Conservation (phyloP, 2,113 vertebrate genomes). For the Gymnarchus niloticus region DNA sequence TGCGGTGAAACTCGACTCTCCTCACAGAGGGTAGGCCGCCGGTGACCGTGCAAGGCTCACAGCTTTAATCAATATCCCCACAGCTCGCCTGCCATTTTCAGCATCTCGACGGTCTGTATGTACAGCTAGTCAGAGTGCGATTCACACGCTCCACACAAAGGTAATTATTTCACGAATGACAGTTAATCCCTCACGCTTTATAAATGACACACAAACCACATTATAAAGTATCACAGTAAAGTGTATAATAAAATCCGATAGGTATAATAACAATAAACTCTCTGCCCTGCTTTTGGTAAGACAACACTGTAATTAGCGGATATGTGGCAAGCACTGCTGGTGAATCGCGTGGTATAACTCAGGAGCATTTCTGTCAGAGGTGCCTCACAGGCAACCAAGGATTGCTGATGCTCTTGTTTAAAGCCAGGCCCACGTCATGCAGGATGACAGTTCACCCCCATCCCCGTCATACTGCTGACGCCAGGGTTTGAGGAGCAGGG, state of each 20-base stretch:
- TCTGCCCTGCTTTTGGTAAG: not conserved
- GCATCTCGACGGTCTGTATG: not conserved
- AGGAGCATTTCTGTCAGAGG: not conserved
- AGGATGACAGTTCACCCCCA: slow-evolving; percentile 24
- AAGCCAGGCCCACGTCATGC: slow-evolving; percentile 24
- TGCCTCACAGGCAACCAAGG: not conserved
- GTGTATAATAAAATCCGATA: not conserved
- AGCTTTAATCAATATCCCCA: not conserved
- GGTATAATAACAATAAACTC: not conserved
- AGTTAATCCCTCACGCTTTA: not conserved
- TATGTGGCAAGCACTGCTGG: not conserved
- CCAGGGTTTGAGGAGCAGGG: slow-evolving; percentile 45
- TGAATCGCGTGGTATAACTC: too few species aligned
- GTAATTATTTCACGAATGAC: not conserved
- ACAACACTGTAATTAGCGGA: not conserved
- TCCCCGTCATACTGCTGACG: slow-evolving; percentile 51
- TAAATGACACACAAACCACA: not conserved
- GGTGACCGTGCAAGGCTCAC: not conserved
- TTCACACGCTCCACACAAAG: not conserved
- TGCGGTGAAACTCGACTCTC: not conserved
- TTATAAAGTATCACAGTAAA: not conserved
- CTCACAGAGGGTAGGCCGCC: not conserved
- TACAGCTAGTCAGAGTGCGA: not conserved
- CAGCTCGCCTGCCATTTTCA: not conserved
- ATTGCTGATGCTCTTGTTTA: slow-evolving; percentile 21